These are phyloP conservation scores for Romanogobio albipinnatus DNA, from an alignment of 2,113 vertebrate species.

Conservation along the genomic window DNA sequence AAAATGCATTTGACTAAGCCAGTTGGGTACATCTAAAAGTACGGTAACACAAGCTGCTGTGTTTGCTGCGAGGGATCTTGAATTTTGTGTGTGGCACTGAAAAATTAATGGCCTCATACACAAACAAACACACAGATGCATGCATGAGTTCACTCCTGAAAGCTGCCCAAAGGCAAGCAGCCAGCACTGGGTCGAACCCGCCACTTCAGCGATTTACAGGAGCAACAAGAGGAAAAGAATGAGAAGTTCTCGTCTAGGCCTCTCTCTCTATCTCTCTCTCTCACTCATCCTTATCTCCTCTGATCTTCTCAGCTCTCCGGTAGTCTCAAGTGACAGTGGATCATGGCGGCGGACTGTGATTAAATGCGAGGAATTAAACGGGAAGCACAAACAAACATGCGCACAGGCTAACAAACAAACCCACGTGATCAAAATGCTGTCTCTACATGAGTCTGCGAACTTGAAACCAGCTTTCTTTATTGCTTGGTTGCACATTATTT, in stretches of 20 bases:
- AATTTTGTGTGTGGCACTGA: conserved; percentile 65
- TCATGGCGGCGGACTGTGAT: conserved; percentile 36
- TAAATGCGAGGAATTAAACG: conserved; percentile 33
- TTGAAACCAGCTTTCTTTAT: conserved; percentile 14
- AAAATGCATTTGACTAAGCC: conserved; percentile 75
- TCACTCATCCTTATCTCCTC: conserved; percentile 4
- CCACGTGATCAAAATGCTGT: conserved; percentile 5
- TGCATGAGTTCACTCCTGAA: conserved; percentile 72
- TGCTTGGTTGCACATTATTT: not conserved
- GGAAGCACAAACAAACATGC: conserved; percentile 28
- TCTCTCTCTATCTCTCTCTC: not conserved
- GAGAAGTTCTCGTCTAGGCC: conserved; percentile 1
- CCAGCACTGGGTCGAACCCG: conserved; percentile 65
- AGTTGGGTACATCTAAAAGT: conserved; percentile 69
- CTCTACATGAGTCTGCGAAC: too few species aligned
- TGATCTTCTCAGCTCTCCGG: conserved; percentile 32
- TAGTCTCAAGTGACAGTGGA: conserved; percentile 30
- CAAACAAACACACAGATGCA: conserved; percentile 74
- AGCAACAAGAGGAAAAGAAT: conserved; percentile 28
- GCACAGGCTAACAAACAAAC: conserved; percentile 19
- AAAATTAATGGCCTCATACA: conserved; percentile 78
- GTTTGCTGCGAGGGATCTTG: conserved; percentile 70
- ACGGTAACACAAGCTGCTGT: conserved; percentile 66
- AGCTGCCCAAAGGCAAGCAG: conserved; percentile 72
- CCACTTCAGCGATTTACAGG: conserved; percentile 45